A percentile compares a stretch with the other conserved stretches of the same genome.
phyloP scores from a whole-genome alignment of 2,113 vertebrate genomes.

The human (Homo sapiens) region DNA sequence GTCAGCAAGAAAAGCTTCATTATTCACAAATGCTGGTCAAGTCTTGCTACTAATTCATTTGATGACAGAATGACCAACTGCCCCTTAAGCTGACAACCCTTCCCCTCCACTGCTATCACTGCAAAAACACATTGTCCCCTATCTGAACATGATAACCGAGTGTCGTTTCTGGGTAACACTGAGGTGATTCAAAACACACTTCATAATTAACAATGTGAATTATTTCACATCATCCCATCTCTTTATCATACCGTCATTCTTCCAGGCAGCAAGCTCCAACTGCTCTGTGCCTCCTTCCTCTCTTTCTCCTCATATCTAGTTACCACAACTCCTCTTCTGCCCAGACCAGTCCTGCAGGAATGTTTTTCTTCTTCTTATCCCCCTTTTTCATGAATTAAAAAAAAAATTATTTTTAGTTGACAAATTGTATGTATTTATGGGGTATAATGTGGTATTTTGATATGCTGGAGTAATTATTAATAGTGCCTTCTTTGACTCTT shows the following conservation, averaged over 20 bases:
- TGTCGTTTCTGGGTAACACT: neutral
- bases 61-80: neutral
- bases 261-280: neutral
- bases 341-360: neutral
- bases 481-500: neutral
- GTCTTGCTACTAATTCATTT: neutral
- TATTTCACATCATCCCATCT: neutral
- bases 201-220: neutral
- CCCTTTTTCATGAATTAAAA: neutral
- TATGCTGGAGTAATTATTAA: neutral
- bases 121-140: neutral
- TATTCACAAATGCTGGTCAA: neutral
- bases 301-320: neutral
- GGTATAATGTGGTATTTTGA: neutral
- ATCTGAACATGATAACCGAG: neutral
- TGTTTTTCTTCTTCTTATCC: neutral
- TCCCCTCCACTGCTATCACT: neutral
- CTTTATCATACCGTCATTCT: neutral
- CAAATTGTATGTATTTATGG: neutral
- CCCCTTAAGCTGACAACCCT: neutral
- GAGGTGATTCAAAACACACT: neutral
- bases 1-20: neutral
- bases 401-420: neutral
- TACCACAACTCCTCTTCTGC: neutral
- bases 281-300: neutral